Conservation (phyloP, 2,888 invertebrate species). For the Helicoverpa assulta region DNA sequence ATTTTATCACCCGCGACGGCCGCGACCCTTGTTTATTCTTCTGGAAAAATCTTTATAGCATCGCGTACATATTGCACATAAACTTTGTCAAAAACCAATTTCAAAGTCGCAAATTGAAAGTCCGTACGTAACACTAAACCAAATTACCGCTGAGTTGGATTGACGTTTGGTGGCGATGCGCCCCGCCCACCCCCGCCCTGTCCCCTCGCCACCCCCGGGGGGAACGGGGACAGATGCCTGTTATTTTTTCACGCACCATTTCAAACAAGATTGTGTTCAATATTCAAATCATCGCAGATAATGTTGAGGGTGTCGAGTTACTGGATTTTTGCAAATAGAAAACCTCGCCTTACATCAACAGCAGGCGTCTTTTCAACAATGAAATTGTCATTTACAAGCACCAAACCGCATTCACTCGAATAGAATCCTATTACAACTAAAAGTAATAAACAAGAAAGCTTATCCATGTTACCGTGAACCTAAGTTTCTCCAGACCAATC, state of each 20-base stretch:
- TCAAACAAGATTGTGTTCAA: constrained; percentile 56
- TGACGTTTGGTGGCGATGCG: constrained; percentile 56
- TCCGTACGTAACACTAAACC: constrained; percentile 62
- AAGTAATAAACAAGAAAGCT: no score
- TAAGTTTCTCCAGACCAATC: constrained; percentile 10
- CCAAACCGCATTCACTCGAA: not conserved
- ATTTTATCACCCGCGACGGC: constrained; percentile 23
- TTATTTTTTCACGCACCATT: constrained; percentile 64
- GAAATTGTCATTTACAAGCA: not conserved
- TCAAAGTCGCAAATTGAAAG: constrained; percentile 59
- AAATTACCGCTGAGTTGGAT: constrained; percentile 55
- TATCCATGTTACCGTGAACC: not conserved
- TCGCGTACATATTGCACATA: constrained; percentile 16
- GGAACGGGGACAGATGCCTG: constrained; percentile 63
- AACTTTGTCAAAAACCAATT: constrained; percentile 57
- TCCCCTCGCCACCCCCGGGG: constrained; percentile 48
- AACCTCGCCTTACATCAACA: not conserved
- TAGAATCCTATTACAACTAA: no score
- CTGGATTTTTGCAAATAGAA: not conserved
- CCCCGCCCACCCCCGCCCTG: constrained; percentile 21
- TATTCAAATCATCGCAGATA: constrained; percentile 57
- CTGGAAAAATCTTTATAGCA: constrained; percentile 25
- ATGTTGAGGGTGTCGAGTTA: constrained; percentile 12
- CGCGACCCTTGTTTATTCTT: constrained; percentile 15
- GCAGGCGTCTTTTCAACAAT: not conserved